Percentiles rank a stretch among this genome's conserved stretches.
These are phyloP conservation scores for Lycophotia porphyrea DNA, from an alignment of 2,888 invertebrate species.

Conservation along the genomic window DNA sequence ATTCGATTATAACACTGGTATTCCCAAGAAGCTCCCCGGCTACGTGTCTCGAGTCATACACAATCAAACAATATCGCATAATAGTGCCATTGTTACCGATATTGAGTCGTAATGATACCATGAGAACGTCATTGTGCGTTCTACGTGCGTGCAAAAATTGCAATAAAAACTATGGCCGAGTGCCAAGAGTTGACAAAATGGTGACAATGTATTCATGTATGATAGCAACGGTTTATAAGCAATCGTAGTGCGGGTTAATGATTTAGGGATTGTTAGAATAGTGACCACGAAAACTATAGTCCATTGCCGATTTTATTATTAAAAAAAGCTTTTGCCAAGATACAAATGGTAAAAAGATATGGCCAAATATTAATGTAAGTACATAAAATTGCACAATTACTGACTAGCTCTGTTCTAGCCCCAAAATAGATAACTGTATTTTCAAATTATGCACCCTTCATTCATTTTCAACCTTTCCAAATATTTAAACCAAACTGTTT, in stretches of 20 bases:
- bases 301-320: not conserved
- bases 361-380: not conserved
- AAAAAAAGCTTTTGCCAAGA: not conserved
- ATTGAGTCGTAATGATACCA: conserved; percentile 50
- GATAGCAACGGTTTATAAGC: conserved; percentile 28
- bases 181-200: conserved; percentile 50
- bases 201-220: conserved; percentile 19
- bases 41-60: conserved; percentile 63
- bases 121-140: conserved; percentile 57
- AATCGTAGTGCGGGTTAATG: not conserved
- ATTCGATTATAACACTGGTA: conserved; percentile 34
- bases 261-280: not conserved
- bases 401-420: not conserved
- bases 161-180: conserved; percentile 51
- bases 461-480: not conserved
- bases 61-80: conserved; percentile 54
- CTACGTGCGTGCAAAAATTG: conserved; percentile 55
- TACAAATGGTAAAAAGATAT: not conserved
- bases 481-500: conserved; percentile 13
- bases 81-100: conserved; percentile 53
- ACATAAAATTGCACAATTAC: not conserved
- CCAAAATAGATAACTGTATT: not conserved
- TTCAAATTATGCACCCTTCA: not conserved
- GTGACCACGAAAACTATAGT: not conserved
- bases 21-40: conserved; percentile 42